phyloP scores from a whole-genome alignment of 2,888 invertebrate genomes.

The Drosophila lacicola region DNA sequence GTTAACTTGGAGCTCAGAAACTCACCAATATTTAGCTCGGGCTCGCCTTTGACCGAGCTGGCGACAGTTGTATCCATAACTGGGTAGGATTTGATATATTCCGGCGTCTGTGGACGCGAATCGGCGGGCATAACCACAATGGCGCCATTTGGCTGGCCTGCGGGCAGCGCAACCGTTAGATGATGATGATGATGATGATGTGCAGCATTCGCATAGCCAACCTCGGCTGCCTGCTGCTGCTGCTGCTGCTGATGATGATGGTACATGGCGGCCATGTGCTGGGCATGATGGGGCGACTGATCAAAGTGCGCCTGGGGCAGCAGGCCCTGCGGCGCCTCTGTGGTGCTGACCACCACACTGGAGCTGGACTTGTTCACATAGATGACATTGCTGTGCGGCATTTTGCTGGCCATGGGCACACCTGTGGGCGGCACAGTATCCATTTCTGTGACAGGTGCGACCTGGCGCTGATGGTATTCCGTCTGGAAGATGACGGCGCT shows the following conservation, averaged over 20 bases:
- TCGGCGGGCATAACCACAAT: constrained; percentile 78
- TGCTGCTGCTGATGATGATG: constrained; percentile 28
- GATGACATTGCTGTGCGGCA: constrained; percentile 84
- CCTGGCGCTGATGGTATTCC: constrained; percentile 57
- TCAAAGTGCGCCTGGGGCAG: constrained; percentile 42
- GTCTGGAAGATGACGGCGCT: constrained; percentile 51
- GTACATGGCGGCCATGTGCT: constrained; percentile 59
- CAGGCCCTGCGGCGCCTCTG: constrained; percentile 26
- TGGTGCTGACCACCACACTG: constrained; percentile 56
- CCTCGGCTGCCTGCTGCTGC: constrained; percentile 18
- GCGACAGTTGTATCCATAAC: constrained; percentile 85
- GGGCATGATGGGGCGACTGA: constrained; percentile 44
- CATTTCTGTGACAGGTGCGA: constrained; percentile 82
- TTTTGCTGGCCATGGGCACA: constrained; percentile 76
- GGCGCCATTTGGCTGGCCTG: constrained; percentile 41
- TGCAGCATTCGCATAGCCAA: constrained; percentile 30
- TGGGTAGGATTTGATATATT: constrained; percentile 85
- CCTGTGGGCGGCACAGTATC: constrained; percentile 82
- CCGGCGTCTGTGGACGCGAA: constrained; percentile 84
- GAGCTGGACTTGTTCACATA: constrained; percentile 79
- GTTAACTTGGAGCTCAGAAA: constrained; percentile 6
- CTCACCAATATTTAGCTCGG: constrained; percentile 85
- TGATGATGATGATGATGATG: constrained; percentile 56
- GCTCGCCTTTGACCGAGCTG: constrained; percentile 85
- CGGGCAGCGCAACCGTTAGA: constrained; percentile 14